Conservation (phyloP, 2,888 invertebrate species). For the Nyleta sp. region DNA sequence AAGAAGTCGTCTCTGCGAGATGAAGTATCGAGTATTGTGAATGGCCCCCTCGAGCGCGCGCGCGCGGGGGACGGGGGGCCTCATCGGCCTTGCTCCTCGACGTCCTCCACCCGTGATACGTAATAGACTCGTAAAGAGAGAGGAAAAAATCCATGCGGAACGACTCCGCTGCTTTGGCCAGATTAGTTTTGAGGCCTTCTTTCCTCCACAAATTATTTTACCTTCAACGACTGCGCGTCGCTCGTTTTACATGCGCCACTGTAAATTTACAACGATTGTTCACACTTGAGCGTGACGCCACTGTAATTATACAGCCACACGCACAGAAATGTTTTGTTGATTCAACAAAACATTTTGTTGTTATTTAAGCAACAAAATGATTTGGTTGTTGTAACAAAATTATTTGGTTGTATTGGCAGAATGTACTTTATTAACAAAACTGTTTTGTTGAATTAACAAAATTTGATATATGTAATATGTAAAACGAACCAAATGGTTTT, state of each 20-base stretch:
- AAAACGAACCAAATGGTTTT: no score
- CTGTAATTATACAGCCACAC: no score
- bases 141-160: constrained; percentile 62
- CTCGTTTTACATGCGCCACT: background rate
- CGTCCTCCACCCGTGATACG: constrained; percentile 66
- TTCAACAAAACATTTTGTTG: no score
- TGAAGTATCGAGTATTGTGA: constrained; percentile 65
- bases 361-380: no score
- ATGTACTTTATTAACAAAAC: no score
- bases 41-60: constrained; percentile 61
- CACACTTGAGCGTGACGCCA: no score
- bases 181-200: constrained; percentile 57
- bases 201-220: constrained; percentile 28
- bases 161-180: constrained; percentile 50
- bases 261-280: no score
- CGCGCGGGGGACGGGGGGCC: constrained; percentile 56
- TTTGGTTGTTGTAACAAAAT: no score
- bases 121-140: constrained; percentile 65
- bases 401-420: no score
- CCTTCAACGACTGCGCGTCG: background rate
- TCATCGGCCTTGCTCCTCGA: constrained; percentile 65
- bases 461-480: no score
- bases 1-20: constrained; percentile 60
- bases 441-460: no score
- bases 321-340: no score